Evolutionary conservation across 2,888 invertebrate genomes (phyloP).

Genomic region (Cheilosia vernalis): DNA sequence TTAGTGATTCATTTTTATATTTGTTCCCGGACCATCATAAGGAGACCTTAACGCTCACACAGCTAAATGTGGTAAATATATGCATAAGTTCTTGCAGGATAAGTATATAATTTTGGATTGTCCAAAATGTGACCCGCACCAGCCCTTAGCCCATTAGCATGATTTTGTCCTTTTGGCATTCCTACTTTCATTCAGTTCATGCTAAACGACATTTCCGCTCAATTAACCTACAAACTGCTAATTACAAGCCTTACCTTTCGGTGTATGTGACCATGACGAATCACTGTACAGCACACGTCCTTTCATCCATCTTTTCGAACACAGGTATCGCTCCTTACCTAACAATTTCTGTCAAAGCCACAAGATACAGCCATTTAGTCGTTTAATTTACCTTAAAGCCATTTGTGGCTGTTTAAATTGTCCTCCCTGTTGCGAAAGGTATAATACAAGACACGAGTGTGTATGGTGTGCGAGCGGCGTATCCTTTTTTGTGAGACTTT

Average conservation of each 20-base stretch:
- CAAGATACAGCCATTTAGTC: conserved; percentile 53
- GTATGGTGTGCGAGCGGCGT: conserved; percentile 2
- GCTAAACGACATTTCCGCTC: conserved; percentile 43
- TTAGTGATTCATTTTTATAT: no score
- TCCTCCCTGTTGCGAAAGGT: conserved; percentile 28
- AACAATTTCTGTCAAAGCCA: conserved; percentile 1
- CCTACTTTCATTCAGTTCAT: conserved; percentile 12
- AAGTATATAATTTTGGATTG: no score
- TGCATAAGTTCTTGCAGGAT: no score
- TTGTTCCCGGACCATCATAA: no score
- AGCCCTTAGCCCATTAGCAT: not conserved
- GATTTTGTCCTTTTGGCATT: conserved; percentile 6
- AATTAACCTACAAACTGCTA: conserved; percentile 51
- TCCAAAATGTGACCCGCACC: no score
- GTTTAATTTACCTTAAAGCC: conserved; percentile 60
- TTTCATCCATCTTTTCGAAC: not conserved
- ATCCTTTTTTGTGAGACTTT: conserved; percentile 5
- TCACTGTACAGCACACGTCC: conserved; percentile 27
- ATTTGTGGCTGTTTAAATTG: conserved; percentile 34
- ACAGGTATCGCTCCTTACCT: not conserved
- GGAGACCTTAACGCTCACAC: no score
- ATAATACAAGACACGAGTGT: conserved; percentile 4
- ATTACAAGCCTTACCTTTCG: conserved; percentile 37
- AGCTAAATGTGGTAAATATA: no score
- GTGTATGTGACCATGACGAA: conserved; percentile 57